Evolutionary conservation across 2,888 invertebrate species (phyloP).

Genomic region (Byasa hedistus): DNA sequence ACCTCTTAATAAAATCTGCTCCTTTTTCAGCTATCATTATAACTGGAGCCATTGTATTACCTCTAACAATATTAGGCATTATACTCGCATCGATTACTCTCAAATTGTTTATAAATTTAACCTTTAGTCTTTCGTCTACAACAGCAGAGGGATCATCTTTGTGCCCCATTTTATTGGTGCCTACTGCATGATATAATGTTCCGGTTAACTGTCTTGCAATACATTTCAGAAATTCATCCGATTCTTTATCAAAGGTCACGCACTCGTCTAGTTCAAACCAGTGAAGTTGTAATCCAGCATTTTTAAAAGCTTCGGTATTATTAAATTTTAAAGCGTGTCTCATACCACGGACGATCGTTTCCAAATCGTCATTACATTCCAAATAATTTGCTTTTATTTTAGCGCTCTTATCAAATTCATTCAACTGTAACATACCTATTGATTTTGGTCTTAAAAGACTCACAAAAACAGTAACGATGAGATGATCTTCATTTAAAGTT

Average conservation of each 20-base stretch:
- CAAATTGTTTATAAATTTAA: conserved; percentile 55
- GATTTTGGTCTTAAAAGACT: conserved; percentile 84
- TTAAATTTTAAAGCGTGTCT: conserved; percentile 46
- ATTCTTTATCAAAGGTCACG: conserved; percentile 41
- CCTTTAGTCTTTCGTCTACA: conserved; percentile 26
- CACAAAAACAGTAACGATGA: conserved; percentile 71
- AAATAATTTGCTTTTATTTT: conserved; percentile 81
- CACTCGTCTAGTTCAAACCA: conserved; percentile 59
- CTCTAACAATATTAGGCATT: conserved; percentile 81
- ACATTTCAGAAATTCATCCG: conserved; percentile 34
- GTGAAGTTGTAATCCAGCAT: conserved; percentile 45
- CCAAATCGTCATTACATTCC: conserved; percentile 75
- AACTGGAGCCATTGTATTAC: conserved; percentile 81
- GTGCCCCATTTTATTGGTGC: conserved; percentile 83
- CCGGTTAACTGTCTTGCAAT: conserved; percentile 44
- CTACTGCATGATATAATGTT: conserved; percentile 85
- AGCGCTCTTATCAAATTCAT: conserved; percentile 68
- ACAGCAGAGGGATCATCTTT: conserved; percentile 32
- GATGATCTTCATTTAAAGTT: conserved; percentile 48
- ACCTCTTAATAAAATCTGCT: conserved; percentile 81
- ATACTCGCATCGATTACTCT: conserved; percentile 83
- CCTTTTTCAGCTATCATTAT: conserved; percentile 85
- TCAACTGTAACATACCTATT: conserved; percentile 82
- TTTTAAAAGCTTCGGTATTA: conserved; percentile 51
- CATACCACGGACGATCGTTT: conserved; percentile 46